A percentile compares a stretch with the other conserved stretches of the same genome.
phyloP scores from a whole-genome alignment of 1,140 invertebrate species.

The Papilio aristodemus region DNA sequence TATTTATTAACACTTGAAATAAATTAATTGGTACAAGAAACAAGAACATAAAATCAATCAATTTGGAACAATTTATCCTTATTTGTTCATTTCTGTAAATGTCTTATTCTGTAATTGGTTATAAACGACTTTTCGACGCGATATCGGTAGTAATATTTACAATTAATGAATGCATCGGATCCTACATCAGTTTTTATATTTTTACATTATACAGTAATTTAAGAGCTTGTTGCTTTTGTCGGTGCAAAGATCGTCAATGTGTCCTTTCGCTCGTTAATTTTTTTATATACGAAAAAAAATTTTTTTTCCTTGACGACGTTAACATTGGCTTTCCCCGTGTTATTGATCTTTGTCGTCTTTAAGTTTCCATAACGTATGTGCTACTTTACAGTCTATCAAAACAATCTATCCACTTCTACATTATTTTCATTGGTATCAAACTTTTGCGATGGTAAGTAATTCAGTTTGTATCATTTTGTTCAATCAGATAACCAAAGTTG shows the following conservation, averaged over 20 bases:
- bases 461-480: too few relatives aligned
- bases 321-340: too few relatives aligned
- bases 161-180: neutral
- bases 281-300: neutral
- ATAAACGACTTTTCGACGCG: neutral
- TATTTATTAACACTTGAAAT: neutral
- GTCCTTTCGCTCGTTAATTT: neutral
- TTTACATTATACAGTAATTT: neutral
- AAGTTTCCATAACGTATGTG: too few relatives aligned
- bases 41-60: slow-evolving; percentile 9
- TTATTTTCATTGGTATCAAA: too few relatives aligned
- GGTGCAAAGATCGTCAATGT: neutral
- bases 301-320: neutral
- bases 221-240: neutral
- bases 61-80: neutral
- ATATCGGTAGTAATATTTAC: neutral
- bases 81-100: neutral
- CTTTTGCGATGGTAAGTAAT: too few relatives aligned
- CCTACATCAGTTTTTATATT: neutral
- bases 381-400: too few relatives aligned
- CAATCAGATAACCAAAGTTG: too few relatives aligned
- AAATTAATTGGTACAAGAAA: neutral
- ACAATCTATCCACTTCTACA: too few relatives aligned
- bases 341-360: too few relatives aligned
- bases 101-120: neutral